Evolutionary conservation across 53 echinoderm and acorn worm genomes (phyloP), one percentile per base, ranked within the genome.

Genomic region (Patiria pectinifera): DNA sequence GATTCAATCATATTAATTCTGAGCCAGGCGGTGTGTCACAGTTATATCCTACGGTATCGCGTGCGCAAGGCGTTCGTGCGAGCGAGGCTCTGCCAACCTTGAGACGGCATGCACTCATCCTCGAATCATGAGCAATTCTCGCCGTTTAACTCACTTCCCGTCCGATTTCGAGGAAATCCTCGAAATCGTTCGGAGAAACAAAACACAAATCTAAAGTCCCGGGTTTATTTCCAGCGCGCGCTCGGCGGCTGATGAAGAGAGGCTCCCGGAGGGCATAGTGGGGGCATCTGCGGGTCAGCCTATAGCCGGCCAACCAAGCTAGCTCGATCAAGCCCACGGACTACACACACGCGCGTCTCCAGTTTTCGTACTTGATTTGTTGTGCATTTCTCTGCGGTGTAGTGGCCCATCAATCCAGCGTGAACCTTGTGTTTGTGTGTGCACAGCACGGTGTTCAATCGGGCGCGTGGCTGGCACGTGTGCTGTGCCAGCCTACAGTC

Each of bases 401-500:
- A 26, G 69, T 18, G 85, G 16, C 14, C 66, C 10, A 45, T 19
- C 45, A 18, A 18, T 26, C 14, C 58, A 35, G 59, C 35, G 35
- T 35, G 35, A 35, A 35, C 35, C 35, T 35, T 70, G 85, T 85
- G 85, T 21, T 69, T 69, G 24, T 24, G 45, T 16, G 46, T 79
- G 80, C 45, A 66, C 66, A 66, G 80, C 24, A 2, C 80, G 48
- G 48, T 79, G 80, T 86, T 25, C 18, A 48, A 11, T 14, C 7
- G 66, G 88, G 25, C 88, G 88, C 88, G 88, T 88, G 88, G 60
- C 88, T 21, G 88, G 78, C 88, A 88, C 88, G 88, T 77, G 88
- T 88, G 43, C 88, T 59, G 24, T 53, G 61, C 78, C 16, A n/a
- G 78, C 58, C 82, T 2, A 59, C 9, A 22, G 82, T 22, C 22